Base-by-base conservation (phyloP, 23 tunicate genomes). In the Halocynthia roretzi region DNA sequence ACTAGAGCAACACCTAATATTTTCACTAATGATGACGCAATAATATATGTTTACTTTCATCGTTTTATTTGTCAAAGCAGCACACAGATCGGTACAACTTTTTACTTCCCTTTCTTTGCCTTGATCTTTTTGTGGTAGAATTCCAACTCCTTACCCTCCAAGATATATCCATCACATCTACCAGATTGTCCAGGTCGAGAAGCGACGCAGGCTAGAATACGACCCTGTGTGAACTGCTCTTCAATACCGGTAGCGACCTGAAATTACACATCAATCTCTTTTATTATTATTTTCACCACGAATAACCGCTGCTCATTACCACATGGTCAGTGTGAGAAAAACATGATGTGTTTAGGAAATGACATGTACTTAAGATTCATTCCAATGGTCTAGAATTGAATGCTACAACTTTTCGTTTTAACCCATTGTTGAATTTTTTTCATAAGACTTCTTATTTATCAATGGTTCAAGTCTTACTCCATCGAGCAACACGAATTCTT, bases 121-220 rank as follows among this genome's bases (percentile, higher is more conserved):
- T 64, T 84, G 18, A 88, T 83, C 61, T 88, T 88, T 55, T 64
- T 70, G 53, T 83, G 84, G 77, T 88, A 88, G 77, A 88, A 88
- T 49, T 88, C 95, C 48, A 88, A 60, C 52, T 88, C 95, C 67
- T 88, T 88, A 6, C 95, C 95, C 74, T 88, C 95, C 44, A 88
- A 67, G 10, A 88, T 80, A 85, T 88, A 88, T 7, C 95, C 95
- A 53, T 88, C 95, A 60, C 95, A 88, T 52, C 95, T 68, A 12
- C 95, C 95, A 55, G 65, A 58, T 68, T 88, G 95, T n/a, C 95
- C 95, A 62, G 95, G 95, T 56, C 89, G 80, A 6, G 95, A 88
- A 10, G 95, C 74, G 22, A 88, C 86, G 70, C 95, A 84, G 53
- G 95, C 95, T 12, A 81, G 64, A 48, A 88, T 56, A 31, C 85